phyloP scores from a whole-genome alignment of 35 echinoderm and acorn worm genomes.

The Nesometra sesokonis region DNA sequence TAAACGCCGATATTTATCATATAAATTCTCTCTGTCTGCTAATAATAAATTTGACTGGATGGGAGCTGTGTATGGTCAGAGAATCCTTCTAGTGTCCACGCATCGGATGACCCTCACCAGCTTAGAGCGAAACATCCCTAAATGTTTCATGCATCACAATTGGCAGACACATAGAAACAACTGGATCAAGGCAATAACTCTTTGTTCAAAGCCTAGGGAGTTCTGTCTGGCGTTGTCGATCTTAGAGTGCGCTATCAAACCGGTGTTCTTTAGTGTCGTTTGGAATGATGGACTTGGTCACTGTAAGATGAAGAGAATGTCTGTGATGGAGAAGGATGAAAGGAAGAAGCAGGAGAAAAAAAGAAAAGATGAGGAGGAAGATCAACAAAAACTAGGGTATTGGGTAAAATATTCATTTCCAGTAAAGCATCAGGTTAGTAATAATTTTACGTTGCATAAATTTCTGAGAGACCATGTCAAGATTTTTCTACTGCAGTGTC shows the following conservation, averaged over 20 bases:
- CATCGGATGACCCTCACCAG: constrained; percentile 70
- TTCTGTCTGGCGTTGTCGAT: constrained; percentile 86
- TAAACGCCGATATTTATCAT: constrained; percentile 60
- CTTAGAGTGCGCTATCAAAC: constrained; percentile 90
- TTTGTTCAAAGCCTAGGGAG: constrained; percentile 85
- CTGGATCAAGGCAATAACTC: constrained; percentile 96
- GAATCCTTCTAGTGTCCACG: constrained; percentile 66
- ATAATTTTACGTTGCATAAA: not conserved
- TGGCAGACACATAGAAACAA: constrained; percentile 86
- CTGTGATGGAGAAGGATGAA: constrained; percentile 79
- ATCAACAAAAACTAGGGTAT: constrained; percentile 34
- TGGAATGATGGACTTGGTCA: constrained; percentile 79
- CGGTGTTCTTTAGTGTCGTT: constrained; percentile 61
- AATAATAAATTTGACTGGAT: constrained; percentile 69
- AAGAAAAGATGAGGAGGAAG: constrained; percentile 65
- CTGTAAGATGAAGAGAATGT: constrained; percentile 52
- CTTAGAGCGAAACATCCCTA: constrained; percentile 69
- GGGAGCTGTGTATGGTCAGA: constrained; percentile 73
- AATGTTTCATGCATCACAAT: constrained; percentile 81
- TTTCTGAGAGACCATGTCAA: not conserved
- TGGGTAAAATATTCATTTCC: constrained; percentile 98
- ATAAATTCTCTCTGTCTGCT: constrained; percentile 69
- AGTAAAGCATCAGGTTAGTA: constrained; percentile 82
- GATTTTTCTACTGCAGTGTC: too few species aligned
- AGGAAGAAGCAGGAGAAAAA: constrained; percentile 77